Percentiles rank a stretch among this genome's conserved stretches.
Evolutionary conservation across 2,888 invertebrate genomes (phyloP).

Genomic region (Tetranychus piercei): DNA sequence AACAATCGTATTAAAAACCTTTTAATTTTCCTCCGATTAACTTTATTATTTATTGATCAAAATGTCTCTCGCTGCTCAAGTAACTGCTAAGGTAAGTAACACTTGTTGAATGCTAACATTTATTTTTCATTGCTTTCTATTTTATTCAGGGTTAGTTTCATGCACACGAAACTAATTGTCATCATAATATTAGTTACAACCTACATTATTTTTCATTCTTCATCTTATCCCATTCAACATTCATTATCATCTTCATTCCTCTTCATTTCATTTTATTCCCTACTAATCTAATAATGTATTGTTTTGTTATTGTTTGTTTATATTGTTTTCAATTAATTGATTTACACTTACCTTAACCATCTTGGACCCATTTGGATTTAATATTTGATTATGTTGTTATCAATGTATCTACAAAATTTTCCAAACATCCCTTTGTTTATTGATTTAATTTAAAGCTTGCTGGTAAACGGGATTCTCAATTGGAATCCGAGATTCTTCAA

Average conservation of each 20-base stretch:
- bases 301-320: no score
- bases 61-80: constrained; percentile 9
- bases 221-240: neutral
- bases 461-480: constrained; percentile 11
- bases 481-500: constrained; percentile 18
- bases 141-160: neutral
- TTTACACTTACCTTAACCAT: no score
- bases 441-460: neutral
- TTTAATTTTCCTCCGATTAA: no score
- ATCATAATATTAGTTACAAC: neutral
- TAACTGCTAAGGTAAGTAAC: constrained; percentile 1
- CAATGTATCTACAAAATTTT: neutral
- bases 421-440: neutral
- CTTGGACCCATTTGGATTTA: neutral
- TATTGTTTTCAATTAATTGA: no score
- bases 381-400: neutral
- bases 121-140: neutral
- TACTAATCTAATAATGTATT: no score
- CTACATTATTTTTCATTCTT: neutral
- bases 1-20: no score
- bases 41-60: neutral
- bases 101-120: neutral
- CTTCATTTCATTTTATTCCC: neutral
- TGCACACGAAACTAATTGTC: constrained; percentile 10
- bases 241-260: neutral